Evolutionary conservation across 1,140 invertebrate species (phyloP), one percentile per base, ranked within the genome.

Genomic region (Zaprionus tsacasi): DNA sequence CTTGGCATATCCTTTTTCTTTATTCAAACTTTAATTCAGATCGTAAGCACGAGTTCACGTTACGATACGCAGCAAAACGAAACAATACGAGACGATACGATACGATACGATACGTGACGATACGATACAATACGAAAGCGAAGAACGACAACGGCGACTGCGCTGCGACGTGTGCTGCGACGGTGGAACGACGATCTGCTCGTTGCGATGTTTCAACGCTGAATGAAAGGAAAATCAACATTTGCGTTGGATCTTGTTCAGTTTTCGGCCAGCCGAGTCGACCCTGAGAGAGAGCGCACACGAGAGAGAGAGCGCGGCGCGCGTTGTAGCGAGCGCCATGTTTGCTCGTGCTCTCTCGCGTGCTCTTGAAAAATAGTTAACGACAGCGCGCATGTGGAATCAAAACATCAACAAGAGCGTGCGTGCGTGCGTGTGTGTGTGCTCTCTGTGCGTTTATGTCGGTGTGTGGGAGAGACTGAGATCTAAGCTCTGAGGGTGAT

Each of bases 141-240:
- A 48, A 65, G 30, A 64, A 58, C 27, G 25, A 65, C 36, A 64
- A 58, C 27, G 25, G 61, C 57, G 59, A 78, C 69, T 67, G 86
- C 61, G 30, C 17, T 13, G 15, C 61, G 61, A 55, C 17, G n/a
- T 36, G 21, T 21, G 21, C 58, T n/a, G 36, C 56, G 38, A 70
- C 59, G 68, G 70, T 71, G 78, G 70, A 77, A 78, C 70, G 72
- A 89, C 86, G 89, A 91, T 90, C 89, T 82, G 81, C 65, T 73
- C 89, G 74, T 63, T 74, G 79, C 83, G 82, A 91, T 77, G 81
- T 81, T 76, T 83, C 76, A 75, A 79, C 80, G 80, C 81, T 90
- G 76, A 91, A 90, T 91, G 91, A 90, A 91, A 91, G 86, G 90
- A 92, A 92, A 92, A 92, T 90, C 90, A 83, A 79, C 75, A 83